Conservation (phyloP, 2,888 invertebrate genomes). For the Carcina quercana region DNA sequence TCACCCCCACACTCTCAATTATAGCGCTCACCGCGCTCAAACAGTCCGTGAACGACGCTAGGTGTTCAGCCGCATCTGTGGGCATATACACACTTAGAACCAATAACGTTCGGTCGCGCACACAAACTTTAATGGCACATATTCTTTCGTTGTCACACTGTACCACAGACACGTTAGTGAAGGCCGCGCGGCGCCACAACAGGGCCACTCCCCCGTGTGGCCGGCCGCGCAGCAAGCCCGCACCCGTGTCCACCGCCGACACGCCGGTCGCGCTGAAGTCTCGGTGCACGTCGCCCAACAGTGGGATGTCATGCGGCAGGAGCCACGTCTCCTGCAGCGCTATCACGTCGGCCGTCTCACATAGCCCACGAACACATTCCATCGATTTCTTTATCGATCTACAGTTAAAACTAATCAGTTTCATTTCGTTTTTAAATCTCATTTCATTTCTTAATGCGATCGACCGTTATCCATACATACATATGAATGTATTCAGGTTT, state of each 20-base stretch:
- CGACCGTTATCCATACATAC: neutral
- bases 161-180: neutral
- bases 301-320: conserved; percentile 17
- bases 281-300: neutral
- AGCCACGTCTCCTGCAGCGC: conserved; percentile 22
- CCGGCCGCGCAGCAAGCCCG: conserved; percentile 8
- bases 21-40: too few species aligned
- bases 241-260: conserved; percentile 10
- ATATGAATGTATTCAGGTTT: too few species aligned
- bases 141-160: conserved; percentile 1
- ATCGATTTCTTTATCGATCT: conserved; percentile 17
- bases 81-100: conserved; percentile 5
- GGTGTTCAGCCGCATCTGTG: neutral
- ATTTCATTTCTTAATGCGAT: neutral
- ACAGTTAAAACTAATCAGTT: conserved; percentile 20
- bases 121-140: neutral
- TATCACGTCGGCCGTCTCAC: conserved; percentile 12
- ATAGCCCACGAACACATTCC: conserved; percentile 15
- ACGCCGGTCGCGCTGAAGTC: conserved; percentile 3
- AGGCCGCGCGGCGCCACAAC: conserved; percentile 7
- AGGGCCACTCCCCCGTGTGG: conserved; percentile 13
- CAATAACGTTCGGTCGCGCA: neutral
- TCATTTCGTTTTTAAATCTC: neutral
- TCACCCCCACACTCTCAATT: too few species aligned
- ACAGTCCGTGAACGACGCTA: conserved; percentile 4